Evolutionary conservation across 92 coral and sea anemone genomes (phyloP).

Genomic region (Palythoa caribaeorum): DNA sequence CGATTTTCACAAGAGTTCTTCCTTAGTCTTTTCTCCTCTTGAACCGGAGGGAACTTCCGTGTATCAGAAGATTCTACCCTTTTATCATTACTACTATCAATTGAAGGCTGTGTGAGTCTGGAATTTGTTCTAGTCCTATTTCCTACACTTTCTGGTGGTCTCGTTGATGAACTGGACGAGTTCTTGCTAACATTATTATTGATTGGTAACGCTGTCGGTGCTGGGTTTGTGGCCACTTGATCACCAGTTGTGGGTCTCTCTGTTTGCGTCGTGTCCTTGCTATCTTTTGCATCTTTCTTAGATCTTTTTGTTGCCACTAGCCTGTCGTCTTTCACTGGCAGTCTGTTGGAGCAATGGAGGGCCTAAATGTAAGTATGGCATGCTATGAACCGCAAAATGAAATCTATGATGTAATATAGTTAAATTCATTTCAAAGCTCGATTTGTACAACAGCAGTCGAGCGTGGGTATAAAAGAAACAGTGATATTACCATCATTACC

Average conservation of each 20-base stretch:
- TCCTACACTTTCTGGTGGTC: constrained; percentile 44
- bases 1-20: constrained; percentile 43
- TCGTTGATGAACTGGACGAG: constrained; percentile 40
- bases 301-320: constrained; percentile 58
- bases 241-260: constrained; percentile 48
- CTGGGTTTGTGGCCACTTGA: constrained; percentile 26
- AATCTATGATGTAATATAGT: not conserved
- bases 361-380: not conserved
- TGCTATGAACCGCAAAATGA: not conserved
- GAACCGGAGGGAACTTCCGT: not conserved
- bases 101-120: constrained; percentile 5
- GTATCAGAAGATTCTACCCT: not conserved
- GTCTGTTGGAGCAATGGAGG: constrained; percentile 40
- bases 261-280: constrained; percentile 55
- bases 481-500: not conserved
- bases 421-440: not conserved
- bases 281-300: constrained; percentile 65
- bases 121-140: constrained; percentile 39
- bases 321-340: constrained; percentile 68
- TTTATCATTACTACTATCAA: constrained; percentile 33
- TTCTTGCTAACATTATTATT: constrained; percentile 69
- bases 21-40: constrained; percentile 22
- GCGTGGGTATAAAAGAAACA: not conserved
- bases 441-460: not conserved
- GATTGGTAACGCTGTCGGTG: constrained; percentile 37